phyloP scores from a whole-genome alignment of 92 coral and sea anemone species.

The Porites divaricata region DNA sequence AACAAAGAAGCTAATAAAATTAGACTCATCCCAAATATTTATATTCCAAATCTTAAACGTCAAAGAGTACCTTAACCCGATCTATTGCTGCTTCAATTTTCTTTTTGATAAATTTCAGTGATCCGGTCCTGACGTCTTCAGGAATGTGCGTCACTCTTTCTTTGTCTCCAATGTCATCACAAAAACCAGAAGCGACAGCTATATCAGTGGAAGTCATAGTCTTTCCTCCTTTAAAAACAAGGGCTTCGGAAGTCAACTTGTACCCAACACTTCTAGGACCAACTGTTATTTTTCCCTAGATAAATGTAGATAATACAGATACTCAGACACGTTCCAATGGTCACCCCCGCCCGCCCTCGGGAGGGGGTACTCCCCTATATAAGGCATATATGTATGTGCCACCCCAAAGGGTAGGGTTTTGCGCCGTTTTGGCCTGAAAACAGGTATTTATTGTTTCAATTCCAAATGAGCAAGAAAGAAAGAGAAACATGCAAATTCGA shows the following conservation, averaged over 20 bases:
- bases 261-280: constrained; percentile 95
- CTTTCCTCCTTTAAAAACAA: constrained; percentile 82
- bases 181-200: constrained; percentile 83
- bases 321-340: no score
- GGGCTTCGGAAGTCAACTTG: constrained; percentile 72
- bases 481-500: no score
- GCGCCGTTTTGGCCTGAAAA: no score
- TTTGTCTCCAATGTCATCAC: constrained; percentile 73
- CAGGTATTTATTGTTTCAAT: no score
- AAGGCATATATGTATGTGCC: no score
- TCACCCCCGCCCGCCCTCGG: no score
- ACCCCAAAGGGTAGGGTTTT: no score
- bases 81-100: constrained; percentile 83
- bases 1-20: no score
- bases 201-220: constrained; percentile 82
- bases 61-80: constrained; percentile 85
- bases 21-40: no score
- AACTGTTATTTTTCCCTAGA: constrained; percentile 58
- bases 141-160: constrained; percentile 55
- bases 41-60: background rate
- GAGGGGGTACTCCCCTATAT: no score
- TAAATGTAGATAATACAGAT: background rate
- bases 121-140: constrained; percentile 39
- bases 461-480: no score
- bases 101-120: constrained; percentile 59